Evolutionary conservation across 2,113 vertebrate species (phyloP), one percentile per base, ranked within the genome.

Genomic region (Phoxinus phoxinus): DNA sequence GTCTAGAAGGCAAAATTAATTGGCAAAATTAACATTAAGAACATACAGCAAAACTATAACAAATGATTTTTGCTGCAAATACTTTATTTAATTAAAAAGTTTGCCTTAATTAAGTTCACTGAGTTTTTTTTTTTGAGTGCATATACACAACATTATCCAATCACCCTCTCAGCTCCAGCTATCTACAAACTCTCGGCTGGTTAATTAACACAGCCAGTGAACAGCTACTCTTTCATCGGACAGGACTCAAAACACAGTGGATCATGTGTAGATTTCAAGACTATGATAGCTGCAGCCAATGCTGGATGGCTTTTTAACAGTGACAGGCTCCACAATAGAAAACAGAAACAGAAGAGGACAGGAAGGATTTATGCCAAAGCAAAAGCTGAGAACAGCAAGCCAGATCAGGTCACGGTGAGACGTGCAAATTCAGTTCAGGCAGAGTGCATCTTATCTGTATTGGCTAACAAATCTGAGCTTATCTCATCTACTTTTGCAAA

Each of bases 401-500:
- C 37, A 58, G 83, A 77, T 75, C 58, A 63, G 83, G 73, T 77
- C 73, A 85, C 23, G 3, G 48, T 41, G 51, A 53, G n/a, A 46
- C 1, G 46, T 71, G 12, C 61, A 35, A 63, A 76, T 85, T 69
- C 21, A 85, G 61, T 76, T 76, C 48, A 76, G n/a, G 51, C 17
- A 30, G 25, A 81, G 44, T 51, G 63, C 27, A 79, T 79, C 30
- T 59, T 78, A 71, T 77, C 75, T 56, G 25, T 67, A 15, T 37
- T 84, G 73, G 37, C 73, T 75, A 25, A 30, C 84, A 67, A 78
- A 85, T 41, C 30, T 2, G 27, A 85, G 10, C 9, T 69, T 30
- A 85, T 65, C 84, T 69, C 11, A 67, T 78, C 74, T 78, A 56
- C 61, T 63, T 77, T 48, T 51, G 74, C 74, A 53, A 53, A 76